phyloP scores from a whole-genome alignment of 1,140 invertebrate species.

The Stenopsyche tienmushanensis region DNA sequence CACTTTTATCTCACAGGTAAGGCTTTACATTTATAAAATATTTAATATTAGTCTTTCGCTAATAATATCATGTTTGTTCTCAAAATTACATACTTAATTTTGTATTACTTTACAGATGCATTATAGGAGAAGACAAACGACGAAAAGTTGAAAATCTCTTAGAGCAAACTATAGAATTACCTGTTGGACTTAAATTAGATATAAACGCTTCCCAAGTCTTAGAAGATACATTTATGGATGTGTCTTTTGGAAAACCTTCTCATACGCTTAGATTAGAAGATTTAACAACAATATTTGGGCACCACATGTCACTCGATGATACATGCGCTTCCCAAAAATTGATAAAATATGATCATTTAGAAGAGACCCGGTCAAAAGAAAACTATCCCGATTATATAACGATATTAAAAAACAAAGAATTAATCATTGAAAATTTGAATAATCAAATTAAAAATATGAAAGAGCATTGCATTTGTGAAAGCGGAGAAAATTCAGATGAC shows the following conservation, averaged over 20 bases:
- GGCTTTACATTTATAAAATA: constrained; percentile 26
- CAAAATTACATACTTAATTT: background rate
- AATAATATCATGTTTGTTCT: background rate
- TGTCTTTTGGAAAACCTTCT: constrained; percentile 48
- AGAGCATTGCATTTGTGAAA: constrained; percentile 26
- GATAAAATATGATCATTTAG: constrained; percentile 1
- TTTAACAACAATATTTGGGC: constrained; percentile 53
- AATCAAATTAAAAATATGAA: constrained; percentile 24
- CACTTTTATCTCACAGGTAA: constrained; percentile 65
- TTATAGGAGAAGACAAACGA: constrained; percentile 54
- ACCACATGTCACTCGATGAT: constrained; percentile 44
- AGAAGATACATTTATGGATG: constrained; percentile 51
- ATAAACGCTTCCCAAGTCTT: constrained; percentile 47
- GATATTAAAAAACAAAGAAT: constrained; percentile 20
- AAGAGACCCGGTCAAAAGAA: background rate
- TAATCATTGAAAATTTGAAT: constrained; percentile 20
- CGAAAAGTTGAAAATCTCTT: constrained; percentile 54
- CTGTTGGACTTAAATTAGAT: constrained; percentile 52
- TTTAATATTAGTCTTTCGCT: background rate
- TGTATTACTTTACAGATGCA: constrained; percentile 47
- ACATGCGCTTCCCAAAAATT: background rate
- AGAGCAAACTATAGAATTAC: constrained; percentile 54
- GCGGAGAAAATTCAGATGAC: constrained; percentile 30
- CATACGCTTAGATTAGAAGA: constrained; percentile 53
- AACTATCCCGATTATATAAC: too few relatives aligned